phyloP scores from a whole-genome alignment of 1,140 invertebrate species.

The Heliconius himera region DNA sequence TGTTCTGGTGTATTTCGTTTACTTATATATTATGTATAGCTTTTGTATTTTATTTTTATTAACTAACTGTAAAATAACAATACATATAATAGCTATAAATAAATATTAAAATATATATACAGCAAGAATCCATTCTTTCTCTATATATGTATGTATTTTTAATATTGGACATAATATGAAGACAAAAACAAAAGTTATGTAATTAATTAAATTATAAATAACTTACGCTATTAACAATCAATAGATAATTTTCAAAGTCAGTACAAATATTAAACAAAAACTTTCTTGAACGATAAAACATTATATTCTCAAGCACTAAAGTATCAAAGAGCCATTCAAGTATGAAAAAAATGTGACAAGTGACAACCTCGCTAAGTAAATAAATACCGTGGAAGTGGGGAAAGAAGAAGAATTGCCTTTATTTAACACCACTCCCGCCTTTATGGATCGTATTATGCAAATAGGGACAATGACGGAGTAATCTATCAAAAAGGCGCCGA shows the following conservation, averaged over 20 bases:
- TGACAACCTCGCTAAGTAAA: background rate
- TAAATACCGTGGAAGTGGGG: background rate
- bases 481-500: constrained; percentile 43
- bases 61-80: too few species aligned
- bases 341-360: constrained; percentile 1
- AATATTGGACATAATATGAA: too few species aligned
- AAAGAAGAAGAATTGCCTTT: constrained; percentile 20
- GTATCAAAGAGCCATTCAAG: background rate
- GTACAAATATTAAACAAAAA: background rate
- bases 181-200: too few species aligned
- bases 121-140: too few species aligned
- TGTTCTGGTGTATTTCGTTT: background rate
- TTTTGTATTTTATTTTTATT: background rate
- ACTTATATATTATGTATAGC: background rate
- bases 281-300: background rate
- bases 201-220: background rate
- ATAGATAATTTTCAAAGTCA: background rate
- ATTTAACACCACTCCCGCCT: constrained; percentile 29
- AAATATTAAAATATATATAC: too few species aligned
- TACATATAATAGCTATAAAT: too few species aligned
- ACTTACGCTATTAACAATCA: background rate
- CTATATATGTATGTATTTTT: too few species aligned
- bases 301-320: background rate
- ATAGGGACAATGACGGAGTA: constrained; percentile 44
- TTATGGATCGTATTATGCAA: constrained; percentile 48